Evolutionary conservation across 1,140 invertebrate genomes (phyloP).

Genomic region (Gonioctena quinquepunctata): DNA sequence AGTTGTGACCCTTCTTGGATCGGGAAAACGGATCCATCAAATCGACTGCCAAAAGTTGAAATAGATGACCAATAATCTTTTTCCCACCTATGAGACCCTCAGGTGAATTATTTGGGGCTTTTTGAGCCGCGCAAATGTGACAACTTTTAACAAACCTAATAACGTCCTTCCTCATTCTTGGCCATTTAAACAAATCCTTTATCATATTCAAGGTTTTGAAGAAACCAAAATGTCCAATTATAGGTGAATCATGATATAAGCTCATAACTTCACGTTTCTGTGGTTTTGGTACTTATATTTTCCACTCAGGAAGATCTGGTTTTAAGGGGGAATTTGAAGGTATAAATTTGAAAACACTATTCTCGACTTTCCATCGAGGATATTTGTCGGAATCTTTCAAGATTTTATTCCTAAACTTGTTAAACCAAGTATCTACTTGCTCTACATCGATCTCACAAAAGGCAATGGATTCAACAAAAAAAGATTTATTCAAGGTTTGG

Average conservation of each 20-base stretch:
- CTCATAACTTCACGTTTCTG: slow-evolving; percentile 12
- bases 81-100: slow-evolving; percentile 25
- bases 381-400: slow-evolving; percentile 5
- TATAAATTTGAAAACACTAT: slow-evolving; percentile 21
- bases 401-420: neutral
- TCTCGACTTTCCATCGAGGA: slow-evolving; percentile 18
- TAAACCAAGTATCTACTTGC: no score
- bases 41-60: slow-evolving; percentile 44
- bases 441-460: no score
- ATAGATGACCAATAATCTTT: slow-evolving; percentile 26
- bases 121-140: slow-evolving; percentile 25
- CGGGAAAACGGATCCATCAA: slow-evolving; percentile 43
- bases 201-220: slow-evolving; percentile 11
- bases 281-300: slow-evolving; percentile 25
- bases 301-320: slow-evolving; percentile 26
- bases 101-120: slow-evolving; percentile 9
- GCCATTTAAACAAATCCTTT: neutral
- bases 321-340: neutral
- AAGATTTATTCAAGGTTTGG: slow-evolving; percentile 9
- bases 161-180: neutral
- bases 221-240: slow-evolving; percentile 17
- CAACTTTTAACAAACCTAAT: slow-evolving; percentile 9
- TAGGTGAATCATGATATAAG: slow-evolving; percentile 23
- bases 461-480: slow-evolving; percentile 5
- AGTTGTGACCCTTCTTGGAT: no score